Evolutionary conservation across 2,888 invertebrate genomes (phyloP), one percentile per base, ranked within the genome.

Genomic region (Lochmaea capreae): DNA sequence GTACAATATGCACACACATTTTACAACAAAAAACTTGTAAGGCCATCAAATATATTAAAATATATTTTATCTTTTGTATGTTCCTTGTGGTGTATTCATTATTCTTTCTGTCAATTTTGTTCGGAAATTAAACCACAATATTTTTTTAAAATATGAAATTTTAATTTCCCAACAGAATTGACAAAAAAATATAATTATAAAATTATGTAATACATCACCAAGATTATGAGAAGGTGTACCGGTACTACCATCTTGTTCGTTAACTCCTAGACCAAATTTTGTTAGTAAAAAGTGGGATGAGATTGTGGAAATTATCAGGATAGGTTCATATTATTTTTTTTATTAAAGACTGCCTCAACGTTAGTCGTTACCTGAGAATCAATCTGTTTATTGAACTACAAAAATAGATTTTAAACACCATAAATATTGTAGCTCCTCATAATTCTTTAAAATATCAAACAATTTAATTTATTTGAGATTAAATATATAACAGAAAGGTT

Each of bases 271-370:
- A 63, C 43, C n/a, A 63, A 62, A 54, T 18, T 12, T 58, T 54
- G 14, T 66, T 65, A 71, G 43, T 58, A 65, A 58, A 65, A 65
- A 58, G 14, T 61, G 61, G 68, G 62, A 52, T 68, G 68, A 49
- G 5, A 49, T 68, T 68, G 61, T 57, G 54, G 18, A 71, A 65
- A 39, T 63, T 61, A 58, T 18, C 57, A 42, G 70, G 52, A 66
- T 52, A 43, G 68, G 63, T 61, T 58, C 39, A 57, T 26, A 18
- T 57, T 70, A n/a, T 22, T 49, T 33, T 43, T 65, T 70, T 69
- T 26, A 65, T 16, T 46, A 22, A 59, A 63, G 71, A 71, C 71
- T 71, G 71, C 71, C 71, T 71, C 14, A 65, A 71, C 65, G 58
- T 26, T 58, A 63, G 63, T 63, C 69, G n/a, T 63, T 57, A 65